These are phyloP conservation scores for Dinomys branickii DNA, from an alignment of 2,113 vertebrate genomes.

Conservation along the genomic window DNA sequence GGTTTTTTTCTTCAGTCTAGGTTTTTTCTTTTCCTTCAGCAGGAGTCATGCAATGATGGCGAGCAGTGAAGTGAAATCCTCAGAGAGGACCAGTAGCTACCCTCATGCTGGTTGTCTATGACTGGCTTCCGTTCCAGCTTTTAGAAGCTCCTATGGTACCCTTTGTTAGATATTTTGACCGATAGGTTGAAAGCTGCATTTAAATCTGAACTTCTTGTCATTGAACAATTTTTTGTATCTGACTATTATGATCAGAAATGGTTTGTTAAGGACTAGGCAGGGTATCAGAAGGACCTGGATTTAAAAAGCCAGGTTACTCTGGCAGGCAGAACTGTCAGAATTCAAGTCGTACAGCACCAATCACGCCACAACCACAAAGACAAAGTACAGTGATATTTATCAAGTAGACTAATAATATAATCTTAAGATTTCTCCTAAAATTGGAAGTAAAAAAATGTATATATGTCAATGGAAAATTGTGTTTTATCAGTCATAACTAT, in stretches of 20 bases:
- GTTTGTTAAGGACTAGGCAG: not conserved
- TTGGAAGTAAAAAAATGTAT: not conserved
- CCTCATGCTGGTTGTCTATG: not conserved
- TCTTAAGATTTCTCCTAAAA: not conserved
- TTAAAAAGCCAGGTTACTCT: constrained; percentile 60
- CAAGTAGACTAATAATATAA: constrained; percentile 46
- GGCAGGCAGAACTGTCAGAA: constrained; percentile 68
- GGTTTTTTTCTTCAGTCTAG: constrained; percentile 40
- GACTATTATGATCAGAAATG: not conserved
- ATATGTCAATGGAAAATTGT: not conserved
- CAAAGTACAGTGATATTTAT: constrained; percentile 51
- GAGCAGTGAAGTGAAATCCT: not conserved
- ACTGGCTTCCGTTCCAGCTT: not conserved
- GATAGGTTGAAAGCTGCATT: not conserved
- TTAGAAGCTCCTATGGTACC: not conserved
- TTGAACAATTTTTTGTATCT: not conserved
- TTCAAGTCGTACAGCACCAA: constrained; percentile 66
- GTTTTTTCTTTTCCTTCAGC: constrained; percentile 15
- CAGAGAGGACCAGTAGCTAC: fast-evolving
- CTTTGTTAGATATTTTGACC: not conserved
- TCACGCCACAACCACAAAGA: constrained; percentile 41
- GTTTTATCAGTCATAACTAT: not conserved
- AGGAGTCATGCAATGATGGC: not conserved
- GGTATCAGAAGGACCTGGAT: not conserved
- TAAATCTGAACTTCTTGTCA: not conserved